These are phyloP conservation scores for Ennomos quercinarius DNA, from an alignment of 2,888 invertebrate genomes.

Conservation along the genomic window DNA sequence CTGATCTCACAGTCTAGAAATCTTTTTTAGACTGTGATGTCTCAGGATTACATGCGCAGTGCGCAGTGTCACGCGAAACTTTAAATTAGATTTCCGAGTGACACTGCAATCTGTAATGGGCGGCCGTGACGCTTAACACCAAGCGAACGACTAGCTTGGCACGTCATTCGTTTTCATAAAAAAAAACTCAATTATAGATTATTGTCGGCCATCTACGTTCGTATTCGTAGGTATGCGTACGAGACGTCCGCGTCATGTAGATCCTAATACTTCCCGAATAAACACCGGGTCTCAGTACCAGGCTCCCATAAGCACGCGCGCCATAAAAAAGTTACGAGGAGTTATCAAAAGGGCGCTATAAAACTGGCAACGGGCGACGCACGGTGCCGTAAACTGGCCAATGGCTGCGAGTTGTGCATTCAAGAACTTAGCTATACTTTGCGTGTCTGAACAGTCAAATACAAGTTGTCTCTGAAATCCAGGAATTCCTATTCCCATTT, in stretches of 20 bases:
- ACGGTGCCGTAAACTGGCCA: conserved; percentile 63
- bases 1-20: too few relatives aligned
- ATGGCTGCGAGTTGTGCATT: conserved; percentile 30
- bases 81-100: too few relatives aligned
- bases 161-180: too few relatives aligned
- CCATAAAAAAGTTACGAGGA: conserved; percentile 76
- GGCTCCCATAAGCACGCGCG: conserved; percentile 66
- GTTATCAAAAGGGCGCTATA: conserved; percentile 75
- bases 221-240: background rate
- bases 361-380: conserved; percentile 61
- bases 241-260: conserved; percentile 40
- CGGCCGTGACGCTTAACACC: too few relatives aligned
- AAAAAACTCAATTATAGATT: too few relatives aligned
- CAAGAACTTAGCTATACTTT: conserved; percentile 1
- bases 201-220: background rate
- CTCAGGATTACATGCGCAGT: too few relatives aligned
- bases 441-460: background rate
- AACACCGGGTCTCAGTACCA: conserved; percentile 57
- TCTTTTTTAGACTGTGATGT: too few relatives aligned
- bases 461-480: background rate
- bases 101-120: too few relatives aligned
- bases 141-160: too few relatives aligned
- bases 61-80: too few relatives aligned
- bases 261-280: conserved; percentile 39
- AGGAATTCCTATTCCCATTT: background rate